Base-by-base conservation (phyloP, 2,888 invertebrate species). In the Cyaniris semiargus region DNA sequence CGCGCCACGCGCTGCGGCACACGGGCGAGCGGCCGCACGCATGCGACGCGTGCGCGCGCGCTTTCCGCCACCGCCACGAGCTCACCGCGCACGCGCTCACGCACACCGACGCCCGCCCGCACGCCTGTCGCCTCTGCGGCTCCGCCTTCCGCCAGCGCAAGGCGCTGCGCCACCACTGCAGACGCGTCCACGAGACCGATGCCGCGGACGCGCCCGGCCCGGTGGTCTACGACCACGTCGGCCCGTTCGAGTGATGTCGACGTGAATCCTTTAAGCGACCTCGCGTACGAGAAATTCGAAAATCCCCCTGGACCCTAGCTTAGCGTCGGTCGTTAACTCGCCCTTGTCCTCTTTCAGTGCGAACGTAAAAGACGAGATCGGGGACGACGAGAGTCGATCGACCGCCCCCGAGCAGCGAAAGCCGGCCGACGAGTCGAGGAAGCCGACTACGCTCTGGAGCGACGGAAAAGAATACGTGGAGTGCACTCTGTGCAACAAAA, bases 21-120 rank as follows among this genome's bases (percentile, higher is more conserved):
- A 95, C 95, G 0, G 96, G 95, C 3, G 95, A 95, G 83, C 94
- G 95, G 80, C 95, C 95, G 8, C 94, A 95, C 86, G 91, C 88
- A 0, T 96, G 96, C 83, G 90, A 90, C 56, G 86, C 92, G 27
- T 96, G 96, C 85, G 94, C 94, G 1, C 89, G 94, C 71, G 86
- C 90, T 23, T 96, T 96, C 87, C 89, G 95, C 1, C 95, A 95
- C 81, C 95, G 95, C 53, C 94, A 95, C 83, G 95, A 95, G 82
- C 85, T 96, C 34, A 93, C 92, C 82, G 88, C 93, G 76, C 96
- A 96, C 83, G 79, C 77, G 23, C 84, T 94, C 4, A 88, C 94
- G 70, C 96, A 96, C 86, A 88, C 92, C 27, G 90, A 95, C 83
- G 84, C 87, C 3, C 95, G 94, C 82, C 95, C 95, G 8, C 95